phyloP scores from a whole-genome alignment of 2,797 vertebrate species.

The Pampus argenteus region DNA sequence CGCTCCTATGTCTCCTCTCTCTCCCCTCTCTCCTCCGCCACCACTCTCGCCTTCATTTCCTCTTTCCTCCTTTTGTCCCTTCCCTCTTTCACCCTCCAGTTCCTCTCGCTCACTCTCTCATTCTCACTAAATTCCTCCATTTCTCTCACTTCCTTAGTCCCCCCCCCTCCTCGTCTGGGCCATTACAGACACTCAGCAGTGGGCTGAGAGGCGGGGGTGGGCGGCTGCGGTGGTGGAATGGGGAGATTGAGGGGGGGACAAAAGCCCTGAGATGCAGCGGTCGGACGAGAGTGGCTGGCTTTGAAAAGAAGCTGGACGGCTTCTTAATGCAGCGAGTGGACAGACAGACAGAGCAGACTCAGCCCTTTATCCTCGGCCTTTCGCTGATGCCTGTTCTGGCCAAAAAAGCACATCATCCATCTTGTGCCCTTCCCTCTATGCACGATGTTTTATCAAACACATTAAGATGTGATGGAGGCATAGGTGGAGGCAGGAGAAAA shows the following conservation, averaged over 20 bases:
- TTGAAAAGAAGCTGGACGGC: slow-evolving; percentile 87
- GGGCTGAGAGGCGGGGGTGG: slow-evolving; percentile 53
- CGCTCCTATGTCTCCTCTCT: slow-evolving; percentile 77
- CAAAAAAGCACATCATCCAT: slow-evolving; percentile 81
- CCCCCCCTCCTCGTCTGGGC: slow-evolving; percentile 86
- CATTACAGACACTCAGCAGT: slow-evolving; percentile 94
- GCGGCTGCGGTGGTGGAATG: slow-evolving; percentile 53
- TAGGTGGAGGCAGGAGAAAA: slow-evolving; percentile 39
- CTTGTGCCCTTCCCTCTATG: slow-evolving; percentile 62
- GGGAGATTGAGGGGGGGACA: slow-evolving; percentile 81
- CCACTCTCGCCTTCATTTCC: slow-evolving; percentile 63
- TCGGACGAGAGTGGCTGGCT: slow-evolving; percentile 91
- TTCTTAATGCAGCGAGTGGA: slow-evolving; percentile 82
- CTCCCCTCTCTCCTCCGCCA: slow-evolving; percentile 60
- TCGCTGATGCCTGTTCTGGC: slow-evolving; percentile 79
- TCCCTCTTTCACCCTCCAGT: slow-evolving; percentile 87
- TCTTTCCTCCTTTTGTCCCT: slow-evolving; percentile 78
- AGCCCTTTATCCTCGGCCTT: slow-evolving; percentile 77
- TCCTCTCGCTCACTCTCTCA: slow-evolving; percentile 79
- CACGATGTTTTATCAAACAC: slow-evolving; percentile 80
- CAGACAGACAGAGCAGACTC: slow-evolving; percentile 83
- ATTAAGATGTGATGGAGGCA: slow-evolving; percentile 77
- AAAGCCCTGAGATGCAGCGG: slow-evolving; percentile 92
- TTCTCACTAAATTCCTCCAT: slow-evolving; percentile 85
- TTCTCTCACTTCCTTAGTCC: slow-evolving; percentile 66